Evolutionary conservation across 2,113 vertebrate species (phyloP).

Genomic region (Amblyopsis rosae): DNA sequence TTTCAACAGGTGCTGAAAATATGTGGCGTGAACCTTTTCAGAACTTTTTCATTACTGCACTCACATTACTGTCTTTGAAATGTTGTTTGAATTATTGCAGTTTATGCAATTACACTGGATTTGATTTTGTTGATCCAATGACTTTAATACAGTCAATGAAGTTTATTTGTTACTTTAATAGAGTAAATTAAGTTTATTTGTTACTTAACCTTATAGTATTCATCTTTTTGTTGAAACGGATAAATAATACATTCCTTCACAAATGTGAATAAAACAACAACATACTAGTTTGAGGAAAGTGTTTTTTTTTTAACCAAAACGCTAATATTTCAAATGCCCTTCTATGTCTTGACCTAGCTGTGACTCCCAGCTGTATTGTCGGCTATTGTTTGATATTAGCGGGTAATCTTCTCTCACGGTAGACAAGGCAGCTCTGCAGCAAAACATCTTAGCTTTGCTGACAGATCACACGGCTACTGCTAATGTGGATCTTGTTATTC

Average conservation of each 20-base stretch:
- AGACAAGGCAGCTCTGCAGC: constrained; percentile 18
- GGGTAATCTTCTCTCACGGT: constrained; percentile 25
- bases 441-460: constrained; percentile 30
- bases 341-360: too few species aligned
- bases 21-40: constrained; percentile 40
- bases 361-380: constrained; percentile 7
- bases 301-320: too few species aligned
- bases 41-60: constrained; percentile 16
- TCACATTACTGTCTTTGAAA: not conserved
- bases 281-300: too few species aligned
- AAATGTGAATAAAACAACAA: too few species aligned
- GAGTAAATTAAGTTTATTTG: too few species aligned
- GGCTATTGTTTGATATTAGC: constrained; percentile 25
- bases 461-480: constrained; percentile 67
- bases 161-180: not conserved
- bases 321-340: too few species aligned
- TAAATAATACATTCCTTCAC: too few species aligned
- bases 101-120: not conserved
- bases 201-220: too few species aligned
- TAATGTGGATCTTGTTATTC: constrained; percentile 70
- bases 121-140: not conserved
- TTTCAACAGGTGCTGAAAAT: constrained; percentile 66
- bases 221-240: too few species aligned
- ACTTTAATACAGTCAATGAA: not conserved
- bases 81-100: not conserved